Base-by-base conservation (phyloP, 2,113 vertebrate species). In the Procavia capensis region DNA sequence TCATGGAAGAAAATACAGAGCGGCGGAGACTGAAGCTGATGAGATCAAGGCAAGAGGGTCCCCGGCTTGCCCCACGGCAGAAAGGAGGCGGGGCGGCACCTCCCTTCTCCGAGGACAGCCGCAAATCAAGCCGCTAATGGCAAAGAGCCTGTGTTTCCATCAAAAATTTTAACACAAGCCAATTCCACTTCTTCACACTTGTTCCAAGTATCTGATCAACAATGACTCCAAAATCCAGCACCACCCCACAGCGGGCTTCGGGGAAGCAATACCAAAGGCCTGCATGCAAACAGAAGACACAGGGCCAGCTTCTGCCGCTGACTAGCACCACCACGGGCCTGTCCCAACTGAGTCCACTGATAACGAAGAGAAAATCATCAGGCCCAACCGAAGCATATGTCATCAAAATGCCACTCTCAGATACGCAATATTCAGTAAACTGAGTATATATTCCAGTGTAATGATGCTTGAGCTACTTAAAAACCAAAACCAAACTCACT, bases 31-130 rank as follows among this genome's bases (percentile, higher is more conserved):
- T 79, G 83, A 93, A 19, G 74, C 39, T 95, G 91, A 66, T 29
- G 17, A 91, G 70, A 57, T 45, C 93, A 93, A 97, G n/a, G 79
- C 81, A 92, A 61, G 59, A 88, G 25, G 3, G 86, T 87, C 57
- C 85, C 54, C n/a, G 59, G 88, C 72, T 57, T 72, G 43, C 70
- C 54, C 82, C 54, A n/a, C 57, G 54, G 9, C 1, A 41, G 74
- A 88, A 11, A 92, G 96, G 8, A 70, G 87, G 78, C 5, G 50
- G 47, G 13, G 83, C 5, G 85, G 87, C 3, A 20, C 2, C 64
- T 93, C 79, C 85, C 94, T 89, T 94, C 75, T 85, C 70, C 82
- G 76, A 90, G 88, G 45, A 93, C 74, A 93, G 47, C 84, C 29
- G 45, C 64, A 34, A 57, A 74, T 79, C 45, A 16, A 75, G 50